Evolutionary conservation across 1,140 invertebrate genomes (phyloP).

Genomic region (Hermetia illucens): DNA sequence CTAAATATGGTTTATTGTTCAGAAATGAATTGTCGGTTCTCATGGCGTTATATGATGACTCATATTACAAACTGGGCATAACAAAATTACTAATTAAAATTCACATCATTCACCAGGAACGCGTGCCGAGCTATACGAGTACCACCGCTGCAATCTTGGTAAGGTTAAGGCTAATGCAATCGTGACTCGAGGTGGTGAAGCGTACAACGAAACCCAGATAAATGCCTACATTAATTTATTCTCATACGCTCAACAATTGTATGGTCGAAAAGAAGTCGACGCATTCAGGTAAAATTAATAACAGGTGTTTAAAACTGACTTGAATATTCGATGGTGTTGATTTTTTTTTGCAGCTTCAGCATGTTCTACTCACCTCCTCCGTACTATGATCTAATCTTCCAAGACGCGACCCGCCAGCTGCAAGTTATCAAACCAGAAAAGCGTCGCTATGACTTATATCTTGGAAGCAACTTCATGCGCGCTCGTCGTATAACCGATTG

Average conservation of each 20-base stretch:
- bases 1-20: no score
- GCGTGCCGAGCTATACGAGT: conserved; percentile 61
- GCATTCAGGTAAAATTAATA: conserved; percentile 52
- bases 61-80: no score
- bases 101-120: conserved; percentile 39
- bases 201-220: conserved; percentile 63
- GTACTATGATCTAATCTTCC: conserved; percentile 80
- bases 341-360: conserved; percentile 66
- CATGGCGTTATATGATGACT: no score
- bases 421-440: conserved; percentile 46
- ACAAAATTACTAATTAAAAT: conserved; percentile 2
- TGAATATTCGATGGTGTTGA: conserved; percentile 14
- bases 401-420: conserved; percentile 79
- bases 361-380: conserved; percentile 75
- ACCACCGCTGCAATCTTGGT: conserved; percentile 75
- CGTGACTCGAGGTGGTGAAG: conserved; percentile 62
- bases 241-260: conserved; percentile 80
- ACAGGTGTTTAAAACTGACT: background rate
- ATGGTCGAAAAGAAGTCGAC: conserved; percentile 68
- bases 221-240: conserved; percentile 77
- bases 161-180: conserved; percentile 84
- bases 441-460: conserved; percentile 44
- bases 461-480: conserved; percentile 61
- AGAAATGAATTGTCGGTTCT: no score
- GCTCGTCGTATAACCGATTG: conserved; percentile 66